These are phyloP conservation scores for Lytechinus pictus DNA, from an alignment of 35 echinoderm and acorn worm genomes.

Conservation along the genomic window DNA sequence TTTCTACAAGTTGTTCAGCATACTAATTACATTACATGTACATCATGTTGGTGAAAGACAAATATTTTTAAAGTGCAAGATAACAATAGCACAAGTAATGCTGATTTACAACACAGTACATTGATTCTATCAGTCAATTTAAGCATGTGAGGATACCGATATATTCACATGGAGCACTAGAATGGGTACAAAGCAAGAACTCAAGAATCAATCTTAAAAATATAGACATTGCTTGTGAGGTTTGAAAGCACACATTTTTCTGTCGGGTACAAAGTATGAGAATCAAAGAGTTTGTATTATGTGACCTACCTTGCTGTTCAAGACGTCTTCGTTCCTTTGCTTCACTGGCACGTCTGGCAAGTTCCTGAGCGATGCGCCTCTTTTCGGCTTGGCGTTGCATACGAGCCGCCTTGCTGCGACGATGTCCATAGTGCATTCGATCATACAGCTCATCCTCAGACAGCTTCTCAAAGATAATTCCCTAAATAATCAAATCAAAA, in stretches of 20 bases:
- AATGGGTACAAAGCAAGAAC: neutral
- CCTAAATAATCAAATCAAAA: constrained; percentile 48
- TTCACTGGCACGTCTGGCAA: constrained; percentile 79
- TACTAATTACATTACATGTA: neutral
- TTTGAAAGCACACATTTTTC: neutral
- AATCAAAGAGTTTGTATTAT: neutral
- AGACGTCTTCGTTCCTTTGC: constrained; percentile 78
- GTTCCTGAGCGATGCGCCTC: constrained; percentile 87
- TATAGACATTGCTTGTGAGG: too few species aligned
- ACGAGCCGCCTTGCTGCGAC: constrained; percentile 61
- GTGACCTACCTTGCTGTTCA: constrained; percentile 92
- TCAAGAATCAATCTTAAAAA: neutral
- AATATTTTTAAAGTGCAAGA: neutral
- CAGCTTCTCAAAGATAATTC: constrained; percentile 94
- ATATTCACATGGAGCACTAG: neutral
- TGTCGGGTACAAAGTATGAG: neutral
- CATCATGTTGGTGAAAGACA: neutral
- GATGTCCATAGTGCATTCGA: constrained; percentile 65
- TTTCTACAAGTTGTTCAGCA: neutral
- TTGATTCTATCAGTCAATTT: neutral
- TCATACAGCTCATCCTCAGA: constrained; percentile 85
- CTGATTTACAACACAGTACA: neutral
- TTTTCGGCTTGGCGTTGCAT: constrained; percentile 74
- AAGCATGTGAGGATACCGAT: neutral
- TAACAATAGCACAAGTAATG: neutral